Percentiles rank a stretch among this genome's conserved stretches.
phyloP scores from a whole-genome alignment of 2,888 invertebrate species.

The Lithodes maja region DNA sequence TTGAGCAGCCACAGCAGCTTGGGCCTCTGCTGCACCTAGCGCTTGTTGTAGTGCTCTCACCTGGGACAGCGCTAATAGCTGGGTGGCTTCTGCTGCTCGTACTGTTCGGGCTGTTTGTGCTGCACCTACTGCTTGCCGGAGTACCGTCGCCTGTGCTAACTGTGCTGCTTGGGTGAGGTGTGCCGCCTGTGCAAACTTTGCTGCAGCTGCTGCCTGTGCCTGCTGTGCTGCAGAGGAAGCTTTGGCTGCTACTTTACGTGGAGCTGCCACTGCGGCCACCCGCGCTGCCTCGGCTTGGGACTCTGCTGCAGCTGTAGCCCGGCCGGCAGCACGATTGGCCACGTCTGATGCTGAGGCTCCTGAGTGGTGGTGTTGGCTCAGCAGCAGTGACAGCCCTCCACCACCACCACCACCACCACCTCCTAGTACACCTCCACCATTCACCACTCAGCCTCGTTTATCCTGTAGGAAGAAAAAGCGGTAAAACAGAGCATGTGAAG shows the following conservation, averaged over 20 bases:
- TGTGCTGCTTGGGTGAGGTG: slow-evolving; percentile 64
- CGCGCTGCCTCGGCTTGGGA: slow-evolving; percentile 56
- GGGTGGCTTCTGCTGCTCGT: slow-evolving; percentile 58
- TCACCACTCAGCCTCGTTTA: background rate
- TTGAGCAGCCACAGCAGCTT: slow-evolving; percentile 57
- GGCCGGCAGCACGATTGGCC: slow-evolving; percentile 59
- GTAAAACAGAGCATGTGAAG: too few species aligned
- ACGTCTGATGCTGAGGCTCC: slow-evolving; percentile 49
- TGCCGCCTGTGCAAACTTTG: slow-evolving; percentile 57
- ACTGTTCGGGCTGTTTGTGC: slow-evolving; percentile 55
- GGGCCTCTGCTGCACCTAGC: slow-evolving; percentile 57
- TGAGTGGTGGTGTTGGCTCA: background rate
- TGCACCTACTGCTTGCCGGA: slow-evolving; percentile 52
- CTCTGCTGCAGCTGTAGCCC: slow-evolving; percentile 61
- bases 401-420: background rate
- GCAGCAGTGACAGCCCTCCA: background rate
- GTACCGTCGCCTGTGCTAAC: slow-evolving; percentile 58
- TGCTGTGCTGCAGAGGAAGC: slow-evolving; percentile 60
- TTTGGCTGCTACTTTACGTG: slow-evolving; percentile 47
- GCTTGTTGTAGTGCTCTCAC: slow-evolving; percentile 53
- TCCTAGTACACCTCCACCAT: background rate
- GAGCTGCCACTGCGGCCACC: slow-evolving; percentile 8
- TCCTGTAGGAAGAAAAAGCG: background rate
- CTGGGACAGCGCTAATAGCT: slow-evolving; percentile 55
- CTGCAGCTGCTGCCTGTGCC: slow-evolving; percentile 61